Percentiles rank a stretch among this genome's conserved stretches.
Conservation (phyloP, 2,888 invertebrate species). For the Scelioninae gen. 1 region DNA sequence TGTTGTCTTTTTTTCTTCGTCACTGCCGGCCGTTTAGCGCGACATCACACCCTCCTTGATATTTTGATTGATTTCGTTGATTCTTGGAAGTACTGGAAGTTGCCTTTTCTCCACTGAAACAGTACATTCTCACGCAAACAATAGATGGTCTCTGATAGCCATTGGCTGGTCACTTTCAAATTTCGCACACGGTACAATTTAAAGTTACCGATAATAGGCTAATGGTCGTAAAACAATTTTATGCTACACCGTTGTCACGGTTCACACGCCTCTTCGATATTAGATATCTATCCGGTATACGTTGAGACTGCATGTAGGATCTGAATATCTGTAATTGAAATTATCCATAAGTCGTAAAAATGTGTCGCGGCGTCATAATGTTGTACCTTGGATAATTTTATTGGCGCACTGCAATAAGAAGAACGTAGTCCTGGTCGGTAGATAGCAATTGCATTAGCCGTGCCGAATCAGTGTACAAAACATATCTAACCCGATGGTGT, state of each 20-base stretch:
- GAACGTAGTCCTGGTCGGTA: slow-evolving; percentile 64
- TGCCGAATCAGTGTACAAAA: slow-evolving; percentile 82
- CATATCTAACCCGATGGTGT: slow-evolving; percentile 77
- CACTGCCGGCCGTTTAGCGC: slow-evolving; percentile 59
- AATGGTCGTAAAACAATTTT: slow-evolving; percentile 75
- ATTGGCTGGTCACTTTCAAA: slow-evolving; percentile 2
- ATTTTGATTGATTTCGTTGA: slow-evolving; percentile 71
- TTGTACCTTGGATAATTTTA: slow-evolving; percentile 83
- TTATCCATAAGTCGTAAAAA: slow-evolving; percentile 66
- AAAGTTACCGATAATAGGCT: slow-evolving; percentile 7
- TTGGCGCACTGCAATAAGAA: slow-evolving; percentile 75
- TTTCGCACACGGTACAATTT: slow-evolving; percentile 24
- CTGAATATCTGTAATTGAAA: slow-evolving; percentile 79
- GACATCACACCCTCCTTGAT: slow-evolving; percentile 57
- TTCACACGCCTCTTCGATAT: slow-evolving; percentile 82
- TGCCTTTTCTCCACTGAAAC: slow-evolving; percentile 13
- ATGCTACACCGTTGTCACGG: slow-evolving; percentile 71
- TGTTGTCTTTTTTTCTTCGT: slow-evolving; percentile 37
- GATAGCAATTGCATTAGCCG: slow-evolving; percentile 82
- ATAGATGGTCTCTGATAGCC: background rate
- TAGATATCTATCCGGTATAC: slow-evolving; percentile 24
- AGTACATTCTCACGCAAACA: slow-evolving; percentile 38
- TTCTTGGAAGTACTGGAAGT: slow-evolving; percentile 58
- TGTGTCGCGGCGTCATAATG: slow-evolving; percentile 74
- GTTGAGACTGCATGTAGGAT: slow-evolving; percentile 1